Evolutionary conservation across 2,113 vertebrate genomes (phyloP).

Genomic region (Arvicanthis niloticus): DNA sequence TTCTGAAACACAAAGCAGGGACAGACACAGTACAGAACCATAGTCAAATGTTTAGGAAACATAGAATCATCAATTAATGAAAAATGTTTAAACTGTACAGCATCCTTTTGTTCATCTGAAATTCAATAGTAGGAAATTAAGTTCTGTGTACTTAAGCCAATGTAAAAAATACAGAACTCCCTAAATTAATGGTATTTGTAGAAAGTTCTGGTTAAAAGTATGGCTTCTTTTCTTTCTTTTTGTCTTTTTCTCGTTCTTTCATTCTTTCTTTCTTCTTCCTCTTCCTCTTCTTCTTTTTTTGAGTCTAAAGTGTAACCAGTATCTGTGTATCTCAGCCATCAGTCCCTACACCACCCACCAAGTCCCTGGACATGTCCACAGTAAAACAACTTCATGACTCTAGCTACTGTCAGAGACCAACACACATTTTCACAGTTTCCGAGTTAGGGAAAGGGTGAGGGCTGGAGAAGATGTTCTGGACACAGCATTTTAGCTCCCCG

Average conservation of each 20-base stretch:
- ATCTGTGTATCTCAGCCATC: not conserved
- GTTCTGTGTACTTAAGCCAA: not conserved
- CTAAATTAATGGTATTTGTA: not conserved
- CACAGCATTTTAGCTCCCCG: slow-evolving; percentile 1
- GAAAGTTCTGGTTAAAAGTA: not conserved
- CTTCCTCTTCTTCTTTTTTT: too few species aligned
- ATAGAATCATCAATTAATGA: not conserved
- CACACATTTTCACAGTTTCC: not conserved
- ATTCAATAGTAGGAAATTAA: not conserved
- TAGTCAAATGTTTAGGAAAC: not conserved
- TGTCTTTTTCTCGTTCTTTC: not conserved
- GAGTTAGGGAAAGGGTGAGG: not conserved
- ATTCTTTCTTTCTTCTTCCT: fast-evolving
- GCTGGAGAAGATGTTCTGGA: not conserved
- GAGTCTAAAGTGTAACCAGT: not conserved
- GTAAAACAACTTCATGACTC: not conserved
- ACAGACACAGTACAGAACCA: not conserved
- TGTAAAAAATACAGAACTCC: not conserved
- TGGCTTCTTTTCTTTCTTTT: not conserved
- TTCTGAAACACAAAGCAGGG: not conserved
- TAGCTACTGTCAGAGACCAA: not conserved
- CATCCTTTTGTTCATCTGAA: not conserved
- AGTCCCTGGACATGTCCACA: not conserved
- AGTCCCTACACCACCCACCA: not conserved
- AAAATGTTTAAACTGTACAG: not conserved